Evolutionary conservation across 2,888 invertebrate genomes (phyloP), one percentile per base, ranked within the genome.

Genomic region (Agrotis ipsilon): DNA sequence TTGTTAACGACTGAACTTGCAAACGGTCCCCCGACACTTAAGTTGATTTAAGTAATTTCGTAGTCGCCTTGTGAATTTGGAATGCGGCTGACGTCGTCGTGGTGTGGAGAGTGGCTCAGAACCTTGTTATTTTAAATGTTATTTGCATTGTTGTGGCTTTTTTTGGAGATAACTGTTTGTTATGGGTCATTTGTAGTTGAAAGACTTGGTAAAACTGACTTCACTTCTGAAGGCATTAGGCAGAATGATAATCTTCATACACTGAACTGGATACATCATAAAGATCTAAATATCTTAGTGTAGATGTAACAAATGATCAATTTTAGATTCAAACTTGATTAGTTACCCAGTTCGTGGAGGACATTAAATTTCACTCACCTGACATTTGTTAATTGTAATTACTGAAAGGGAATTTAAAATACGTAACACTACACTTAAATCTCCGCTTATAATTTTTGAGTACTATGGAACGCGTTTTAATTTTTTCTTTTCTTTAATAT

Each of bases 1-100:
- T 18, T 46, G 21, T 55, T 63, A 68, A 80, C 75, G 71, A 65
- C 75, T 62, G 57, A 75, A 79, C 79, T 80, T 78, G 74, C 67
- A 62, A 79, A 70, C 67, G 70, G 64, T 68, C 64, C 61, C 57
- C 58, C 48, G 65, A 62, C 79, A 75, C 65, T 79, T 75, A 66
- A 71, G 71, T 75, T 79, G 80, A 79, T 80, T 79, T 79, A 68
- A 80, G 75, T 75, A 75, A 79, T 79, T 75, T 66, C 62, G 55
- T 57, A 71, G 71, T 75, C 27, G 68, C 62, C 67, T 62, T 51
- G 58, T 74, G 80, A 79, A 79, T 79, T 80, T 75, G 24, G 55
- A 72, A 78, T 78, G 68, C 46, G 68, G 63, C 46, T 46, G 71
- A 74, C 70, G 80, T 71, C 24, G 52, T 52, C 57, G 6, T 51